Conservation (phyloP, 2,888 invertebrate species). For the Neoaliturus tenellus region DNA sequence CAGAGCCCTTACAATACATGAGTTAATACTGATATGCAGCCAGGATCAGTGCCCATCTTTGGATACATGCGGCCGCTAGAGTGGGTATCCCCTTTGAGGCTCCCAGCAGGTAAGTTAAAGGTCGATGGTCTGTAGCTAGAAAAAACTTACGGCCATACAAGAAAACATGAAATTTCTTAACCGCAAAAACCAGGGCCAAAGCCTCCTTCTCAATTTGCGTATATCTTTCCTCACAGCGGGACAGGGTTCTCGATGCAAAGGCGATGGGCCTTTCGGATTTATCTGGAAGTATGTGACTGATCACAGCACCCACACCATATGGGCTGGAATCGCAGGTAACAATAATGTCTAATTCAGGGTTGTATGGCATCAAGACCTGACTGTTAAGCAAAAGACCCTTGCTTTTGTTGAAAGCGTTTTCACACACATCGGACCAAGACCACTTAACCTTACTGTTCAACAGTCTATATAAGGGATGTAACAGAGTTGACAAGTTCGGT, state of each 20-base stretch:
- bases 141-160: conserved; percentile 71
- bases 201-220: conserved; percentile 69
- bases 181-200: conserved; percentile 66
- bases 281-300: not conserved
- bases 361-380: not conserved
- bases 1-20: conserved; percentile 20
- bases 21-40: conserved; percentile 39
- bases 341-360: not conserved
- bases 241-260: conserved; percentile 64
- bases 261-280: not conserved
- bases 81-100: conserved; percentile 47
- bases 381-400: not conserved
- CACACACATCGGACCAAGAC: not conserved
- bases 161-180: conserved; percentile 71
- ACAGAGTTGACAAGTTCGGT: not conserved
- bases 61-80: conserved; percentile 38
- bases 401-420: not conserved
- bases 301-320: not conserved
- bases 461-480: not conserved
- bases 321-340: not conserved
- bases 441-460: not conserved
- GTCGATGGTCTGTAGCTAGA: conserved; percentile 69
- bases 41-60: conserved; percentile 41
- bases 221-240: conserved; percentile 69
- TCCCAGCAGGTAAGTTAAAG: conserved; percentile 69